Conservation (phyloP, 1,140 invertebrate species). For the Zaprionus ghesquierei region DNA sequence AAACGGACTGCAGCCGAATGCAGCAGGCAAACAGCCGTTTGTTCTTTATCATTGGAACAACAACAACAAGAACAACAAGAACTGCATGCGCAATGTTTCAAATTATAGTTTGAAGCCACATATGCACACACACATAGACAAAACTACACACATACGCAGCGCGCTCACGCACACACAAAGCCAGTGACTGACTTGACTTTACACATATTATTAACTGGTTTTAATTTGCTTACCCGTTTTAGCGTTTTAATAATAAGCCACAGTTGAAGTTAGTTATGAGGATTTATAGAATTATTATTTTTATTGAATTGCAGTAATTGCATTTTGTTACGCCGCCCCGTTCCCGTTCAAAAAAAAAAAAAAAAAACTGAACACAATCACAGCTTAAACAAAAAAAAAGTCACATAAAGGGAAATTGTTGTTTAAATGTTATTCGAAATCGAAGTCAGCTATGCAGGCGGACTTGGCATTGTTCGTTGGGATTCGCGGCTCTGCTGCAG, state of each 20-base stretch:
- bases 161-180: background rate
- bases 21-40: constrained; percentile 41
- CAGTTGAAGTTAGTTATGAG: constrained; percentile 13
- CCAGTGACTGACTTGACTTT: constrained; percentile 5
- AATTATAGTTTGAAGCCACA: constrained; percentile 49
- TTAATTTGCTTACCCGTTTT: constrained; percentile 38
- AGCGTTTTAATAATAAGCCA: constrained; percentile 22
- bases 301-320: constrained; percentile 29
- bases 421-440: constrained; percentile 31
- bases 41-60: constrained; percentile 35
- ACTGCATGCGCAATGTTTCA: constrained; percentile 34
- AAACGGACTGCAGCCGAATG: constrained; percentile 15
- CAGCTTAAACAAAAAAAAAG: constrained; percentile 18
- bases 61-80: constrained; percentile 5
- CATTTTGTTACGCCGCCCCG: constrained; percentile 44
- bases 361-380: constrained; percentile 10
- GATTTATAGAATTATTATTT: constrained; percentile 18
- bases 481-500: background rate
- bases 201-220: constrained; percentile 52
- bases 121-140: constrained; percentile 23
- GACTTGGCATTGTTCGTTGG: constrained; percentile 20
- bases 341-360: background rate
- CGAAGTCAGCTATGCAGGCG: constrained; percentile 3
- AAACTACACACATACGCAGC: background rate
- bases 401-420: background rate